phyloP scores from a whole-genome alignment of 2,888 invertebrate species.

The Heliconius sara region DNA sequence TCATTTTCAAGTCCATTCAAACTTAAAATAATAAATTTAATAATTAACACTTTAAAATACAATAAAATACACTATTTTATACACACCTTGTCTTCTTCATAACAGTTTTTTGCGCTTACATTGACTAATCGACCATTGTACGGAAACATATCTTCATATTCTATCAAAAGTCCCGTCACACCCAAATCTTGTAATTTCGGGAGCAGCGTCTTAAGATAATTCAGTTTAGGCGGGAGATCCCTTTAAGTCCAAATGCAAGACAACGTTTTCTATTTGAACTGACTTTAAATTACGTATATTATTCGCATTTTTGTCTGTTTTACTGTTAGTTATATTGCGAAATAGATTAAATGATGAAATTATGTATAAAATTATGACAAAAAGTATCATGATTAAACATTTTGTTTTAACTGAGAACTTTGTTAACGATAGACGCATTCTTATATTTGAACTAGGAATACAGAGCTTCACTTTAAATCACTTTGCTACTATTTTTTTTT shows the following conservation, averaged over 20 bases:
- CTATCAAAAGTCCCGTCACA: conserved; percentile 91
- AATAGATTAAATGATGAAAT: conserved; percentile 27
- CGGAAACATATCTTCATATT: conserved; percentile 96
- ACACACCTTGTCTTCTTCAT: conserved; percentile 70
- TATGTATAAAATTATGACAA: conserved; percentile 29
- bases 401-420: conserved; percentile 30
- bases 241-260: conserved; percentile 93
- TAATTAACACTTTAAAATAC: no score
- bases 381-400: conserved; percentile 15
- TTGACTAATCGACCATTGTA: conserved; percentile 85
- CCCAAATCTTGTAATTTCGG: conserved; percentile 85
- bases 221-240: conserved; percentile 91
- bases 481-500: not conserved
- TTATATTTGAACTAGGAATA: not conserved
- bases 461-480: not conserved
- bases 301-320: conserved; percentile 21
- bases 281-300: conserved; percentile 3
- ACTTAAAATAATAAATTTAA: no score
- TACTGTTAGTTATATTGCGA: not conserved
- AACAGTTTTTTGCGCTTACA: conserved; percentile 86
- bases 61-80: not conserved
- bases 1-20: no score
- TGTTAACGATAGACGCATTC: conserved; percentile 17
- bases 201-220: conserved; percentile 85
- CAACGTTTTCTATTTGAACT: conserved; percentile 74